Conservation (phyloP, 2,113 vertebrate species). For the Paratilapia polleni region DNA sequence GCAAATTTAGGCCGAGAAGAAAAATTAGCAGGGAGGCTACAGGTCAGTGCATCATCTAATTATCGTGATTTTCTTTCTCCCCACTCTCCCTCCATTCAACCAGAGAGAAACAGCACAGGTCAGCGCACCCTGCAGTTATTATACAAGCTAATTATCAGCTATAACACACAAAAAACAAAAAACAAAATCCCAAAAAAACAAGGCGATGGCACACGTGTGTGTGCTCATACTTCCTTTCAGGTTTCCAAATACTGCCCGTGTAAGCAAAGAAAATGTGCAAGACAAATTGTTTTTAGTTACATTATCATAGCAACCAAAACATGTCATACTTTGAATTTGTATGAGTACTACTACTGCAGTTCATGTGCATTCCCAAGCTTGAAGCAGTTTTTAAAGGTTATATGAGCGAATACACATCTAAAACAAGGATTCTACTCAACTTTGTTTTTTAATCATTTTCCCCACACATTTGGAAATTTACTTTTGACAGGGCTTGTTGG, state of each 20-base stretch:
- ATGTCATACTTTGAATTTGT: not conserved
- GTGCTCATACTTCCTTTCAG: not conserved
- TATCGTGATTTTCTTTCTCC: conserved; percentile 1
- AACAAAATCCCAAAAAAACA: not conserved
- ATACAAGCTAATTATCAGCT: conserved; percentile 35
- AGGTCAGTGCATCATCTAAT: conserved; percentile 51
- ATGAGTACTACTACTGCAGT: not conserved
- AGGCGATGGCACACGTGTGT: not conserved
- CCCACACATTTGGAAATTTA: not conserved
- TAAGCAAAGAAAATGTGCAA: not conserved
- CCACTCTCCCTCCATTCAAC: conserved; percentile 21
- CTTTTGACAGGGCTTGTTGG: not conserved
- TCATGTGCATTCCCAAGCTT: not conserved
- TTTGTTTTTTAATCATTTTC: not conserved
- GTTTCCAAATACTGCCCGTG: not conserved
- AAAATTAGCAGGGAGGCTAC: conserved; percentile 33
- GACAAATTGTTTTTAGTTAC: not conserved
- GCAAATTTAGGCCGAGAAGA: conserved; percentile 13
- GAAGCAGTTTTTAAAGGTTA: not conserved
- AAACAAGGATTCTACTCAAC: too few species aligned
- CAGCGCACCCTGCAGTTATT: conserved; percentile 22
- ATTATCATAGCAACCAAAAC: not conserved
- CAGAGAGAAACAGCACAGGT: conserved; percentile 25
- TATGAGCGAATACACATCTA: not conserved
- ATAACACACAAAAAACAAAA: not conserved